phyloP scores from a whole-genome alignment of 2,797 vertebrate genomes.

The Cirrhinus molitorella region DNA sequence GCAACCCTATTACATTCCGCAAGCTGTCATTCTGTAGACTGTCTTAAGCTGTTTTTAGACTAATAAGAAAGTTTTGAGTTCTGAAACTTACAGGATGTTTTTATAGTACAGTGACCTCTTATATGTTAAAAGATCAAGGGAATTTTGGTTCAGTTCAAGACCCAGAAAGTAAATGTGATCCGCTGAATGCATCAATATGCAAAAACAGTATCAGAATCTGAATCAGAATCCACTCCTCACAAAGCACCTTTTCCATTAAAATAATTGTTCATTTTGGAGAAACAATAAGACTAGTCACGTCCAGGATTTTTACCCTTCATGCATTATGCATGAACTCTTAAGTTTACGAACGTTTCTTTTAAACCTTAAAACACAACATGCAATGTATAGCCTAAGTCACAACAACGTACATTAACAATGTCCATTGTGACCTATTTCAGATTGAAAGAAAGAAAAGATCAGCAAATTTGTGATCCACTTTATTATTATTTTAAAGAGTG shows the following conservation, averaged over 20 bases:
- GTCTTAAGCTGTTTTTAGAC: too few species aligned
- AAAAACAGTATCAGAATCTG: too few species aligned
- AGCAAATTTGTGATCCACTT: neutral
- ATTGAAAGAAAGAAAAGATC: neutral
- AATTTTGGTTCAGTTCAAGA: too few species aligned
- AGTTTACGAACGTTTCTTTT: neutral
- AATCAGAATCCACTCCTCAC: neutral
- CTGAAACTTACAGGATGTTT: too few species aligned
- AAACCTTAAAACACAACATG: neutral
- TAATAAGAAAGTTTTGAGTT: too few species aligned
- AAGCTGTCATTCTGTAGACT: too few species aligned
- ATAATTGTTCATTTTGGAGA: neutral
- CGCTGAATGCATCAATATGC: too few species aligned
- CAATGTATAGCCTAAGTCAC: neutral
- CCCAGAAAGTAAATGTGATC: too few species aligned
- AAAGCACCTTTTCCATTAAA: neutral
- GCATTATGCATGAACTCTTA: neutral
- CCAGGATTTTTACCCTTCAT: neutral
- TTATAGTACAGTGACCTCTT: too few species aligned
- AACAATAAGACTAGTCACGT: neutral
- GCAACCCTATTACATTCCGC: too few species aligned
- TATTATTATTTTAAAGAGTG: too few species aligned
- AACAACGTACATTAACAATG: neutral
- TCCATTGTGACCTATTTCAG: neutral
- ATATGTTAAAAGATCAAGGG: too few species aligned